Evolutionary conservation across 2,888 invertebrate genomes (phyloP).

Genomic region (Salticus scenicus): DNA sequence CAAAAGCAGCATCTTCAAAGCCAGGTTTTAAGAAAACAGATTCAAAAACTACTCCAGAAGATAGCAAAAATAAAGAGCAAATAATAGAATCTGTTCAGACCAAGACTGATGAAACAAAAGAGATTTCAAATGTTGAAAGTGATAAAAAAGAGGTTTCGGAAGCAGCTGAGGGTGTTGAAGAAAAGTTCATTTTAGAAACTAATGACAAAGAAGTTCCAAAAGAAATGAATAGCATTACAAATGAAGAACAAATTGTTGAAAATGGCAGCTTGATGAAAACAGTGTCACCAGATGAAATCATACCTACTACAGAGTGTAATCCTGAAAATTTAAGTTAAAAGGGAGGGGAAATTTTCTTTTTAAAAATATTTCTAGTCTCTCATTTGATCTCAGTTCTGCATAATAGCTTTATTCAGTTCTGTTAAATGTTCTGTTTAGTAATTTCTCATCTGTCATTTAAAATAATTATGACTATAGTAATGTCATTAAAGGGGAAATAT

Average conservation of each 20-base stretch:
- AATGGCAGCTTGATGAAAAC: constrained; percentile 6
- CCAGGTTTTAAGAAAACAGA: constrained; percentile 4
- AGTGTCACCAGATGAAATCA: constrained; percentile 4
- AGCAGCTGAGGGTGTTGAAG: constrained; percentile 33
- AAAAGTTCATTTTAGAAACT: constrained; percentile 48
- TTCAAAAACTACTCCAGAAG: constrained; percentile 13
- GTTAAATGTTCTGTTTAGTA: neutral
- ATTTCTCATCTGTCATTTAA: no score
- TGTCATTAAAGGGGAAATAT: neutral
- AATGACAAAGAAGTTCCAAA: constrained; percentile 47
- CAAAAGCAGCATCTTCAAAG: constrained; percentile 28
- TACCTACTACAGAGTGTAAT: neutral
- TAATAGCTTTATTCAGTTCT: neutral
- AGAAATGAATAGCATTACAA: constrained; percentile 30
- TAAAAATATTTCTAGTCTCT: constrained; percentile 49
- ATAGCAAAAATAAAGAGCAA: constrained; percentile 10
- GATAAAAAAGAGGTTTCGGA: neutral
- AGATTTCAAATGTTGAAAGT: neutral
- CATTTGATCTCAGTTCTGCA: constrained; percentile 39
- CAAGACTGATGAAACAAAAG: constrained; percentile 12
- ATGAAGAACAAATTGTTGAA: constrained; percentile 8
- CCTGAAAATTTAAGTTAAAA: neutral
- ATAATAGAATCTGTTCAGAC: neutral
- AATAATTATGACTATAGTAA: neutral
- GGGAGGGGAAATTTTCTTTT: neutral